A percentile compares a stretch with the other conserved stretches of the same genome.
These are phyloP conservation scores for Zaprionus gabonicus DNA, from an alignment of 1,140 invertebrate genomes.

Conservation along the genomic window DNA sequence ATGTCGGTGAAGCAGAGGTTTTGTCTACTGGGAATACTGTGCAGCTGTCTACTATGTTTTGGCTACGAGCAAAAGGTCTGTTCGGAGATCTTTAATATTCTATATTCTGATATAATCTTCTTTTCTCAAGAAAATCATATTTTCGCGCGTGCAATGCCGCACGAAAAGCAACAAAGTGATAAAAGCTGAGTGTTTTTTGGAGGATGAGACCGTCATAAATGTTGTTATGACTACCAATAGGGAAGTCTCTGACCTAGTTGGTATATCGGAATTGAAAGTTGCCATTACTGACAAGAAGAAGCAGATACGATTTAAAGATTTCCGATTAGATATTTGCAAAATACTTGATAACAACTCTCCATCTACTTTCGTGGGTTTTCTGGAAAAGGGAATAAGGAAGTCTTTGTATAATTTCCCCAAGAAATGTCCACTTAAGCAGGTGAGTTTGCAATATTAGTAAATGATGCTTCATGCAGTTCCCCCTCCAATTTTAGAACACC, in stretches of 20 bases:
- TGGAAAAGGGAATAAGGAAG: not conserved
- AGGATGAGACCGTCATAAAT: not conserved
- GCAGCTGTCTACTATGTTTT: not conserved
- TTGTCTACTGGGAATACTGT: not conserved
- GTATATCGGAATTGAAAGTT: not conserved
- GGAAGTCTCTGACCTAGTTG: not conserved
- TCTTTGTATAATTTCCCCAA: conserved; percentile 7
- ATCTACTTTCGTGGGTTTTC: not conserved
- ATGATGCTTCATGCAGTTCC: not conserved
- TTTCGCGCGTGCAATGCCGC: not conserved
- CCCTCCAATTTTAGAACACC: conserved; percentile 1
- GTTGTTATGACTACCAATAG: not conserved
- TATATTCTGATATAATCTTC: not conserved
- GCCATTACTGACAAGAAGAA: not conserved
- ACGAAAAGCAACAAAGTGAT: not conserved
- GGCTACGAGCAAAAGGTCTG: not conserved
- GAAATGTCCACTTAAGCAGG: conserved; percentile 16
- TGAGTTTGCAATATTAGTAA: not conserved
- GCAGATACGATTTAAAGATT: not conserved
- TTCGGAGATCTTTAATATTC: not conserved
- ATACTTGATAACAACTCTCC: not conserved
- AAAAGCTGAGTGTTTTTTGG: not conserved
- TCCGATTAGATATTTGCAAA: conserved; percentile 12
- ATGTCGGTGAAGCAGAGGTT: not conserved
- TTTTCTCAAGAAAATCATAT: not conserved